These are phyloP conservation scores for Hystrix cristata DNA, from an alignment of 2,113 vertebrate genomes.

Conservation along the genomic window DNA sequence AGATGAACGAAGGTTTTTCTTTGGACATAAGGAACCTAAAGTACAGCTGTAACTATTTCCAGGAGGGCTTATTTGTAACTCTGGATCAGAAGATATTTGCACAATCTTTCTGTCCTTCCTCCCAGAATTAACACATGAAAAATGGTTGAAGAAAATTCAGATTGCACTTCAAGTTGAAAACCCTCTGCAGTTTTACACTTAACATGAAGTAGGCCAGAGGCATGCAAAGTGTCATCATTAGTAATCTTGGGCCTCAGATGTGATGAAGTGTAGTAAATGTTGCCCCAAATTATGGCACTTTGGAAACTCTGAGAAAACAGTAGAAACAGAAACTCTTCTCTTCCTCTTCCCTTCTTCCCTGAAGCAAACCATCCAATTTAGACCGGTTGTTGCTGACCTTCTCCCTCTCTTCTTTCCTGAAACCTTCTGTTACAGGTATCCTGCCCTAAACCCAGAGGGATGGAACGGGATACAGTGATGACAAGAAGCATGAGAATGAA, in stretches of 20 bases:
- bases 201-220: not conserved
- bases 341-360: not conserved
- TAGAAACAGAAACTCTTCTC: not conserved
- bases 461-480: too few species aligned
- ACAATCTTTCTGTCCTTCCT: not conserved
- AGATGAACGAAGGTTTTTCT: not conserved
- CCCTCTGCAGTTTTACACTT: not conserved
- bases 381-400: too few species aligned
- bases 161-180: not conserved
- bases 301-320: not conserved
- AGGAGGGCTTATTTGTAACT: not conserved
- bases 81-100: not conserved
- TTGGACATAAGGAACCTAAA: not conserved
- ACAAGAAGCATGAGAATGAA: not conserved
- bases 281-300: not conserved
- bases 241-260: not conserved
- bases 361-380: not conserved
- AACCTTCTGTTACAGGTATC: not conserved
- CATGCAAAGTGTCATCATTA: not conserved
- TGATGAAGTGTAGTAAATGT: not conserved
- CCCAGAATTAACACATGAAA: slow-evolving; percentile 17
- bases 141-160: not conserved
- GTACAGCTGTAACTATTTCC: not conserved
- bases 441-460: not conserved
- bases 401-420: not conserved